These are phyloP conservation scores for Cosmorhoe ocellata DNA, from an alignment of 2,888 invertebrate species.

Conservation along the genomic window DNA sequence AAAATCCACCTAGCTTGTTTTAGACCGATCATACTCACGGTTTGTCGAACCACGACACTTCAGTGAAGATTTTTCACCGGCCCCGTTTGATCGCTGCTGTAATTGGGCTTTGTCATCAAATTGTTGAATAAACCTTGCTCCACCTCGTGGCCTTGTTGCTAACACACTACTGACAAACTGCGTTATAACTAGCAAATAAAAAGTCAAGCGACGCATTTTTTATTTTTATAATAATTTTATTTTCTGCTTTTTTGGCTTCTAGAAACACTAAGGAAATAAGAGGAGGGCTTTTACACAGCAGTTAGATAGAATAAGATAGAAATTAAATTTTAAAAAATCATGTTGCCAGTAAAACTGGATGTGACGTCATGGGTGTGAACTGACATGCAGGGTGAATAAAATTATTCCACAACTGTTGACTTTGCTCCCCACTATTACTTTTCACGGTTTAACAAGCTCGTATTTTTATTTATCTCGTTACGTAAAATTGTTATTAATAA, in stretches of 20 bases:
- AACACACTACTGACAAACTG: neutral
- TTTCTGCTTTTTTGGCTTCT: too few relatives aligned
- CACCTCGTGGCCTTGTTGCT: neutral
- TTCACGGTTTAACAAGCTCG: slow-evolving; percentile 82
- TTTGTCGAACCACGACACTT: slow-evolving; percentile 10
- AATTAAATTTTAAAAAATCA: neutral
- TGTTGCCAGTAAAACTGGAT: neutral
- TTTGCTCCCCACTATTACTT: slow-evolving; percentile 78
- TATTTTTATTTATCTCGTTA: slow-evolving; percentile 79
- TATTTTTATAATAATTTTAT: too few relatives aligned
- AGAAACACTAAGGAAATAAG: too few relatives aligned
- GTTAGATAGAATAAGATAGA: too few relatives aligned
- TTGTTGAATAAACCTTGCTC: slow-evolving; percentile 41
- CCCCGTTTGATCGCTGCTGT: slow-evolving; percentile 43
- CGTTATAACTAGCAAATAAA: too few relatives aligned
- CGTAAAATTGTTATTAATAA: slow-evolving; percentile 72
- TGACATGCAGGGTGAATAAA: slow-evolving; percentile 61
- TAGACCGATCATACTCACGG: slow-evolving; percentile 6
- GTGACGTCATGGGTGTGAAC: slow-evolving; percentile 19
- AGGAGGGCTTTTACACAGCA: too few relatives aligned
- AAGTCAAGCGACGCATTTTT: too few relatives aligned
- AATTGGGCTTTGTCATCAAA: slow-evolving; percentile 51
- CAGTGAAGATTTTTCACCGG: slow-evolving; percentile 39
- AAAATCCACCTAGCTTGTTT: slow-evolving; percentile 4
- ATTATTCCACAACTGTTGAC: slow-evolving; percentile 71